A percentile compares a stretch with the other conserved stretches of the same genome.
phyloP scores from a whole-genome alignment of 2,113 vertebrate genomes.

The Ciconia boyciana region DNA sequence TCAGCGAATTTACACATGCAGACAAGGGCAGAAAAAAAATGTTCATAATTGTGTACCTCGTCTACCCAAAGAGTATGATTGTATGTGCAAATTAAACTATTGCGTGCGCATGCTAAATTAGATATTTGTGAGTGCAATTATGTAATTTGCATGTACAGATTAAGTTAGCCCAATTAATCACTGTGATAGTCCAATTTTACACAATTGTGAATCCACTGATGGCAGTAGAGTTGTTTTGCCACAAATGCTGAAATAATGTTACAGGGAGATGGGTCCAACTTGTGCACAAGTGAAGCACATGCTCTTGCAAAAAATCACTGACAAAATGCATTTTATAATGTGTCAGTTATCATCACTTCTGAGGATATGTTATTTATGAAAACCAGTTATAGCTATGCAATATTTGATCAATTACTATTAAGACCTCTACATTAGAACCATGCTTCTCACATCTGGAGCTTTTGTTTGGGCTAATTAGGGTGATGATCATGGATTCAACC shows the following conservation, averaged over 20 bases:
- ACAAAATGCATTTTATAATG: not conserved
- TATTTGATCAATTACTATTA: conserved; percentile 18
- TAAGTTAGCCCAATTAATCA: conserved; percentile 38
- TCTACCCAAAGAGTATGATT: not conserved
- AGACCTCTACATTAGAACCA: not conserved
- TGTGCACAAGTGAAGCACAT: not conserved
- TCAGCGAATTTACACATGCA: not conserved
- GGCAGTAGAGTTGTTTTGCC: not conserved
- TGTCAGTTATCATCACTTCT: not conserved
- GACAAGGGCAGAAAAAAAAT: not conserved
- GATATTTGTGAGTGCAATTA: not conserved
- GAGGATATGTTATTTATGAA: not conserved
- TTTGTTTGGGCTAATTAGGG: conserved; percentile 26
- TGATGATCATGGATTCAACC: not conserved
- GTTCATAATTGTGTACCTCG: not conserved
- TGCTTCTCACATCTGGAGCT: conserved; percentile 36
- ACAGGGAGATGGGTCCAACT: not conserved
- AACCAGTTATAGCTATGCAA: not conserved
- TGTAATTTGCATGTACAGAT: conserved; percentile 44
- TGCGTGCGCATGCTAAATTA: not conserved
- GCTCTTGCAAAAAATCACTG: not conserved
- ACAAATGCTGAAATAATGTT: not conserved
- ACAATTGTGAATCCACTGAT: not conserved
- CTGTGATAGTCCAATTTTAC: conserved; percentile 23
- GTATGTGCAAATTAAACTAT: conserved; percentile 26